These are phyloP conservation scores for Tringa solitaria DNA, from an alignment of 2,113 vertebrate species.

Conservation along the genomic window DNA sequence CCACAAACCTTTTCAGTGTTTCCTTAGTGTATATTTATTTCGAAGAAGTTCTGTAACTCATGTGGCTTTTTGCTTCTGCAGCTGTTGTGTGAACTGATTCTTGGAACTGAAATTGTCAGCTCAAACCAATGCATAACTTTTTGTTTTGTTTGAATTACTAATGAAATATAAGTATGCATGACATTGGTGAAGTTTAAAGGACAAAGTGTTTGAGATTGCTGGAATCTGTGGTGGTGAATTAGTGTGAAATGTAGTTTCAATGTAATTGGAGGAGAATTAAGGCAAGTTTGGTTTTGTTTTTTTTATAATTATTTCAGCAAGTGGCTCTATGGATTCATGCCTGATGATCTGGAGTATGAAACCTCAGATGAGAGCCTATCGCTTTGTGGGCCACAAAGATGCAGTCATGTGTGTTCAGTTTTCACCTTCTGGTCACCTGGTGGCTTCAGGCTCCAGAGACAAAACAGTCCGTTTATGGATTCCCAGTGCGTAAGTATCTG, in stretches of 20 bases:
- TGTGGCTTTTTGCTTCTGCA: neutral
- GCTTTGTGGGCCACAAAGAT: slow-evolving; percentile 92
- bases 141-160: neutral
- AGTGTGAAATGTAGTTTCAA: neutral
- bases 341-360: slow-evolving; percentile 97
- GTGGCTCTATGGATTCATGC: slow-evolving; percentile 90
- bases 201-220: neutral
- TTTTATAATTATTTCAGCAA: slow-evolving; percentile 72
- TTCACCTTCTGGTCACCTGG: slow-evolving; percentile 92
- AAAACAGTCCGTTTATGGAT: slow-evolving; percentile 96
- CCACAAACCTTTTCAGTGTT: neutral
- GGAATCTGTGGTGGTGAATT: neutral
- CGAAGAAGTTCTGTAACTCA: neutral
- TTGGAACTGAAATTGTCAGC: neutral
- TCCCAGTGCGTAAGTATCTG: slow-evolving; percentile 85
- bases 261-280: neutral
- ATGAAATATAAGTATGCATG: neutral
- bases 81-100: neutral
- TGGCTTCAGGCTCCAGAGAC: slow-evolving; percentile 93
- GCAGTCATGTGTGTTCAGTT: slow-evolving; percentile 88
- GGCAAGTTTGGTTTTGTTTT: neutral
- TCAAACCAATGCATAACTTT: neutral
- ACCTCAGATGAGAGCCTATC: slow-evolving; percentile 90
- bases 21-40: neutral
- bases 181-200: neutral